Conservation (phyloP, 2,113 vertebrate species). For the Ctenodactylus gundi region DNA sequence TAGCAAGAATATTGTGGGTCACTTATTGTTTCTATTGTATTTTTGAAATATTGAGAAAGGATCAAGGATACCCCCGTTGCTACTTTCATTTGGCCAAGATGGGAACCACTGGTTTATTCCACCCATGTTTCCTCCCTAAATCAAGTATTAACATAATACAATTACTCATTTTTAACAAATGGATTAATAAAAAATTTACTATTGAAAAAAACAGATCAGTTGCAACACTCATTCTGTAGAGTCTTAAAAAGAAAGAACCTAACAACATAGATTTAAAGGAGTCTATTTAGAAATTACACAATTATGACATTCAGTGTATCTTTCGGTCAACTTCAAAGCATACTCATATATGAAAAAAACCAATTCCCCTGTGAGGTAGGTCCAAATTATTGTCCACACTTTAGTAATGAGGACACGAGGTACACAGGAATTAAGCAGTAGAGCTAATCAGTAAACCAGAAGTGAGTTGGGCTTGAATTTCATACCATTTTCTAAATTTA, state of each 20-base stretch:
- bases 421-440: slow-evolving; percentile 76
- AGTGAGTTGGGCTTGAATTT: slow-evolving; percentile 63
- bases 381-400: slow-evolving; percentile 71
- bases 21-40: slow-evolving; percentile 45
- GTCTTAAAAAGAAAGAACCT: slow-evolving; percentile 56
- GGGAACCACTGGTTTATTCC: slow-evolving; percentile 51
- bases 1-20: slow-evolving; percentile 41
- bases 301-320: slow-evolving; percentile 42
- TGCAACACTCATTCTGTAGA: slow-evolving; percentile 45
- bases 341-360: slow-evolving; percentile 58
- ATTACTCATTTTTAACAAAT: slow-evolving; percentile 48
- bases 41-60: slow-evolving; percentile 47
- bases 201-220: slow-evolving; percentile 7
- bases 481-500: slow-evolving; percentile 44
- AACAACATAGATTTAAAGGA: slow-evolving; percentile 48
- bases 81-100: slow-evolving; percentile 31
- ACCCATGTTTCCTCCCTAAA: slow-evolving; percentile 58
- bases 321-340: slow-evolving; percentile 53
- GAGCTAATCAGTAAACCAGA: slow-evolving; percentile 62
- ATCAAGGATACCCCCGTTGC: slow-evolving; percentile 28
- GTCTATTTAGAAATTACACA: slow-evolving; percentile 53
- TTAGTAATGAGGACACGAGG: slow-evolving; percentile 72
- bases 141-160: slow-evolving; percentile 65
- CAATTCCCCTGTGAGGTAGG: slow-evolving; percentile 78
- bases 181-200: slow-evolving; percentile 54